A percentile compares a stretch with the other conserved stretches of the same genome.
Evolutionary conservation across 2,888 invertebrate genomes (phyloP).

Genomic region (Subacronicta megacephala): DNA sequence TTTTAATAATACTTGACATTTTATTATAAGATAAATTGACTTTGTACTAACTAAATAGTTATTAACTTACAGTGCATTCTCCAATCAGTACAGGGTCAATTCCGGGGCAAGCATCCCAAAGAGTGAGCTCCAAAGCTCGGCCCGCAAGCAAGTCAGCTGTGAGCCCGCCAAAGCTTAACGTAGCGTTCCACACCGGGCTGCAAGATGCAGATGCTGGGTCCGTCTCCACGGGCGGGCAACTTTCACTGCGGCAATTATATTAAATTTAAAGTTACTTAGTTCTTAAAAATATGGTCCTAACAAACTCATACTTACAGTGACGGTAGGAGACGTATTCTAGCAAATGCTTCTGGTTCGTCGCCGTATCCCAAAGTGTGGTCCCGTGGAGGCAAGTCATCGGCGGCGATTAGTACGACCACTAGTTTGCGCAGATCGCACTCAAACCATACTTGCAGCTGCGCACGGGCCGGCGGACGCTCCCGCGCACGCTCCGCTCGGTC

Average conservation of each 20-base stretch:
- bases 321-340: conserved; percentile 94
- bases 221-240: conserved; percentile 94
- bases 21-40: not conserved
- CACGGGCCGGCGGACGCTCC: conserved; percentile 93
- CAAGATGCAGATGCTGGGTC: conserved; percentile 96
- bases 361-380: conserved; percentile 95
- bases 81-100: conserved; percentile 95
- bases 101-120: conserved; percentile 96
- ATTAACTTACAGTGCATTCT: conserved; percentile 91
- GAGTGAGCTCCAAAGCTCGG: conserved; percentile 94
- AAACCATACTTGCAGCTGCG: conserved; percentile 97
- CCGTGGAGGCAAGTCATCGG: conserved; percentile 94
- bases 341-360: conserved; percentile 94
- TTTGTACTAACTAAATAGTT: too few species aligned
- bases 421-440: conserved; percentile 95
- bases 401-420: conserved; percentile 95
- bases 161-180: conserved; percentile 94
- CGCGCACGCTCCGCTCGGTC: conserved; percentile 80
- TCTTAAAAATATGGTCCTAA: not conserved
- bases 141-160: conserved; percentile 94
- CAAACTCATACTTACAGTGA: conserved; percentile 91
- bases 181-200: conserved; percentile 98
- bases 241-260: conserved; percentile 88
- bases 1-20: not conserved
- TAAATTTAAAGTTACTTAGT: not conserved